phyloP scores from a whole-genome alignment of 2,113 vertebrate genomes.

The Grallaria varia region DNA sequence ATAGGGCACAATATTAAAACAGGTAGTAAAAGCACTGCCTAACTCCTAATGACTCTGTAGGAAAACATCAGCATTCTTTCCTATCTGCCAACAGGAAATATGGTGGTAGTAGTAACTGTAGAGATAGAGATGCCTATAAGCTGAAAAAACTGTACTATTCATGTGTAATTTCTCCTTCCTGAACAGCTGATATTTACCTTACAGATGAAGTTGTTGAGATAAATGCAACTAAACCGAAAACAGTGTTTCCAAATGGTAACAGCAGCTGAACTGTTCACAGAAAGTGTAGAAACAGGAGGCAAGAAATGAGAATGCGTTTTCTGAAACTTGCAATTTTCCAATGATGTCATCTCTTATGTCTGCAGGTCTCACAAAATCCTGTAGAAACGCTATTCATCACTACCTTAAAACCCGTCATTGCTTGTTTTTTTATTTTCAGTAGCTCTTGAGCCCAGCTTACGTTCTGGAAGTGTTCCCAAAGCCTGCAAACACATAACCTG shows the following conservation, averaged over 20 bases:
- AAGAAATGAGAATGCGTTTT: neutral
- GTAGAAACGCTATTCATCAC: neutral
- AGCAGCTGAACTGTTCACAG: neutral
- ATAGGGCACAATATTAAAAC: neutral
- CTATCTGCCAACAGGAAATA: neutral
- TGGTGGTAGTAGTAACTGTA: neutral
- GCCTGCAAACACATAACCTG: neutral
- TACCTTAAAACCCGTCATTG: neutral
- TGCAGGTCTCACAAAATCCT: neutral
- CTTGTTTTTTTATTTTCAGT: neutral
- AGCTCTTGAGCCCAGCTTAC: fast-evolving
- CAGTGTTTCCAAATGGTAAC: neutral
- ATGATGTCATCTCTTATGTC: neutral
- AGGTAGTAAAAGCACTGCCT: neutral
- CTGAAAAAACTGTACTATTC: neutral
- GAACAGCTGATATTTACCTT: neutral
- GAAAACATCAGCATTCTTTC: neutral
- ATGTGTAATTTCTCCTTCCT: neutral
- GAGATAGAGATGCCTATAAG: too few relatives aligned
- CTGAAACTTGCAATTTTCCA: neutral
- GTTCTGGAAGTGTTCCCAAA: neutral
- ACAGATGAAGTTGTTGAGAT: neutral
- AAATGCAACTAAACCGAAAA: neutral
- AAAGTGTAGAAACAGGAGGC: neutral
- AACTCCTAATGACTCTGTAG: neutral